Conservation (phyloP, 1,140 invertebrate genomes). For the Idris sp. region DNA sequence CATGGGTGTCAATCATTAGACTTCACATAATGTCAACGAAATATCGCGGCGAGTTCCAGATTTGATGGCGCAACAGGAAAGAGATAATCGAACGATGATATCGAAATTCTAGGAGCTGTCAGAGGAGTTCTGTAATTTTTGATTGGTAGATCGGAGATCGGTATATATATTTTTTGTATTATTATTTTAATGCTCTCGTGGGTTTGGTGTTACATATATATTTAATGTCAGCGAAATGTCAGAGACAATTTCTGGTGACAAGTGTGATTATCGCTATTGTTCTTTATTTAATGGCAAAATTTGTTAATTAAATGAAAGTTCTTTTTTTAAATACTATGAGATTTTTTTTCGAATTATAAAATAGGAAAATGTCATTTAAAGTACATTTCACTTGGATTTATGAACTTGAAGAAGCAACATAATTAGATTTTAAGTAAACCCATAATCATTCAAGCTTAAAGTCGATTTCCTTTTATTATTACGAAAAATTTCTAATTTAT, state of each 20-base stretch:
- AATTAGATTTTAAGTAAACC: too few relatives aligned
- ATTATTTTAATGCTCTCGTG: slow-evolving; percentile 9
- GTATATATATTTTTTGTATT: slow-evolving; percentile 17
- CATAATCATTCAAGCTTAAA: too few relatives aligned
- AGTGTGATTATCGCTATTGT: too few relatives aligned
- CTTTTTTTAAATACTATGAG: too few relatives aligned
- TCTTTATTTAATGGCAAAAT: too few relatives aligned
- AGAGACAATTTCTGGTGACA: slow-evolving; percentile 11
- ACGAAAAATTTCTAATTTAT: too few relatives aligned
- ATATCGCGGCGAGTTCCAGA: slow-evolving; percentile 24
- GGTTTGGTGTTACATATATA: slow-evolving; percentile 5
- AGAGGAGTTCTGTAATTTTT: slow-evolving; percentile 20
- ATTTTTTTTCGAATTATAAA: too few relatives aligned
- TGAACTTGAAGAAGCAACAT: too few relatives aligned
- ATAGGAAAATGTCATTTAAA: too few relatives aligned
- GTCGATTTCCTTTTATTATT: too few relatives aligned
- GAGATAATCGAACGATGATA: slow-evolving; percentile 39
- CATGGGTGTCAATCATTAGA: slow-evolving; percentile 42
- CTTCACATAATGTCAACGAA: slow-evolving; percentile 24
- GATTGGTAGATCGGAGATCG: slow-evolving; percentile 25
- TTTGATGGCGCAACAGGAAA: slow-evolving; percentile 39
- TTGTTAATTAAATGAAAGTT: too few relatives aligned
- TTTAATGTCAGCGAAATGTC: slow-evolving; percentile 44
- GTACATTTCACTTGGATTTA: too few relatives aligned
- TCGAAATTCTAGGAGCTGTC: slow-evolving; percentile 48